Conservation (phyloP, 2,113 vertebrate genomes). For the Bucco capensis region DNA sequence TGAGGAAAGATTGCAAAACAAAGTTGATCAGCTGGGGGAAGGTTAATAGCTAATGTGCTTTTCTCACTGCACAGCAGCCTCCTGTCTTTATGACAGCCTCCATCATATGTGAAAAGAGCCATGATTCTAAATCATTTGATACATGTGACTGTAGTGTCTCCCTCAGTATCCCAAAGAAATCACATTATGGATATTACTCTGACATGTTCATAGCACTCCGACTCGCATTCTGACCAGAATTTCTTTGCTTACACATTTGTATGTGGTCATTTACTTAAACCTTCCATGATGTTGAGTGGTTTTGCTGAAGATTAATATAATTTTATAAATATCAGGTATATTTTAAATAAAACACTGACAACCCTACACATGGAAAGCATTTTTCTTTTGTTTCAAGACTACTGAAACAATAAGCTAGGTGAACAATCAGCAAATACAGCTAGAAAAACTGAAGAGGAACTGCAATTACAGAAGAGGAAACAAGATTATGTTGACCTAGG, state of each 20-base stretch:
- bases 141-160: constrained; percentile 55
- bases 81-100: constrained; percentile 83
- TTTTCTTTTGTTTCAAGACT: neutral
- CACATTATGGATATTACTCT: constrained; percentile 24
- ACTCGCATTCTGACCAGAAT: constrained; percentile 4
- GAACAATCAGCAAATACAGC: neutral
- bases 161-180: constrained; percentile 57
- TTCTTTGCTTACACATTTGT: neutral
- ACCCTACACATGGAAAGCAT: neutral
- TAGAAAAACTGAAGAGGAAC: neutral
- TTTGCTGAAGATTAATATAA: neutral
- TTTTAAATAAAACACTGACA: neutral
- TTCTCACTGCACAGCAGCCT: constrained; percentile 79
- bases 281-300: neutral
- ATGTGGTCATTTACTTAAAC: neutral
- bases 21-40: constrained; percentile 97
- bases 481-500: neutral
- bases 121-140: constrained; percentile 75
- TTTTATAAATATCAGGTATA: neutral
- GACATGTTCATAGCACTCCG: neutral
- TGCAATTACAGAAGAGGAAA: neutral
- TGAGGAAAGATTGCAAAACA: constrained; percentile 99
- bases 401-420: neutral
- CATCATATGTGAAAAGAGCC: constrained; percentile 83
- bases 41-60: constrained; percentile 94